phyloP scores from a whole-genome alignment of 2,888 invertebrate genomes.

The Euzetes globulus region DNA sequence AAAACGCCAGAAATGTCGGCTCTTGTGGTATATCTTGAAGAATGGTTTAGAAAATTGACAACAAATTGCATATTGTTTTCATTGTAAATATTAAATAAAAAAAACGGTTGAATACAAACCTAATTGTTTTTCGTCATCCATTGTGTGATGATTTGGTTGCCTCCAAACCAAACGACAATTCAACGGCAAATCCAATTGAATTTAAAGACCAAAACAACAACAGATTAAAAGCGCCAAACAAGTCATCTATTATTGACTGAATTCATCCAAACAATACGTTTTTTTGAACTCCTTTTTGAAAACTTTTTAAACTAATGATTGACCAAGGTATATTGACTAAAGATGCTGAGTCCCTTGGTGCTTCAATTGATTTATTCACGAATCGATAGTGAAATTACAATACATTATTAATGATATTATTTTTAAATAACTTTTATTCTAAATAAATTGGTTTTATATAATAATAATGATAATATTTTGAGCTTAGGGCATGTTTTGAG shows the following conservation, averaged over 20 bases:
- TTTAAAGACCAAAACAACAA: not conserved
- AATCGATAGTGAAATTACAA: no score
- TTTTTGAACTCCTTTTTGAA: no score
- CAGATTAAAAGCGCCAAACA: no score
- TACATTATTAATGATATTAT: no score
- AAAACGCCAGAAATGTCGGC: not conserved
- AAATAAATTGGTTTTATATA: no score
- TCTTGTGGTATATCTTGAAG: slow-evolving; percentile 20
- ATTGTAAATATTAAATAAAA: not conserved
- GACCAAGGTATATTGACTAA: no score
- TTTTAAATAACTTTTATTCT: no score
- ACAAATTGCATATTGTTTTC: not conserved
- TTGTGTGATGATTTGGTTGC: not conserved
- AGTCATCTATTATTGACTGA: no score
- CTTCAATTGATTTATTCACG: no score
- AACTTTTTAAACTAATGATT: no score
- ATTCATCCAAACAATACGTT: no score
- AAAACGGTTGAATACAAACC: not conserved
- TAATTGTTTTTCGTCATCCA: slow-evolving; percentile 11
- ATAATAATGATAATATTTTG: not conserved
- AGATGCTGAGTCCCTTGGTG: no score
- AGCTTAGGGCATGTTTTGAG: not conserved
- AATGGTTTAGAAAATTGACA: not conserved
- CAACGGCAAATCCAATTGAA: not conserved
- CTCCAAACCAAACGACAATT: not conserved